Evolutionary conservation across 2,113 vertebrate species (phyloP).

Genomic region (Phalacrocorax brasilianus): DNA sequence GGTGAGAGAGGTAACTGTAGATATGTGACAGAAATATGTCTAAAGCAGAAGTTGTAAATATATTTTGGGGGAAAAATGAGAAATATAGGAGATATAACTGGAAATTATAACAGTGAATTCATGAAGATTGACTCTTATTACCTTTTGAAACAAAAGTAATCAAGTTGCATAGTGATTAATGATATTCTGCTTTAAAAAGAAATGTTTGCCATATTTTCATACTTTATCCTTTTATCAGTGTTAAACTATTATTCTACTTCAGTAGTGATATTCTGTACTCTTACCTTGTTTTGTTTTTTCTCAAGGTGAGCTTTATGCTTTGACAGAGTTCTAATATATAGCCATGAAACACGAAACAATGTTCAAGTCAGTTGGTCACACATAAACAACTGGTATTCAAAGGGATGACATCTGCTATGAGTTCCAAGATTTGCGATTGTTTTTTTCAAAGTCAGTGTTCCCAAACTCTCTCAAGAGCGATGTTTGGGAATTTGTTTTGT

Average conservation of each 20-base stretch:
- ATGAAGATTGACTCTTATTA: neutral
- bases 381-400: neutral
- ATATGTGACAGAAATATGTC: neutral
- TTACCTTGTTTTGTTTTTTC: neutral
- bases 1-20: neutral
- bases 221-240: neutral
- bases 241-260: neutral
- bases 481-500: neutral
- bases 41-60: neutral
- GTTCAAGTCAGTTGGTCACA: neutral
- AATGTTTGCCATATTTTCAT: neutral
- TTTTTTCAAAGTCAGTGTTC: neutral
- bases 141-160: neutral
- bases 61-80: neutral
- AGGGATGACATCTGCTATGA: neutral
- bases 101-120: neutral
- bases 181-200: neutral
- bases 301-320: neutral
- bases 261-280: neutral
- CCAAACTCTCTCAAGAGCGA: neutral
- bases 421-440: neutral
- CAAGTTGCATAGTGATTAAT: neutral
- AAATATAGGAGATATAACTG: neutral
- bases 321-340: neutral
- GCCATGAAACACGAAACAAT: neutral